Percentiles rank a stretch among this genome's conserved stretches.
Evolutionary conservation across 2,797 vertebrate species (phyloP).

Genomic region (Rallus crepitans): DNA sequence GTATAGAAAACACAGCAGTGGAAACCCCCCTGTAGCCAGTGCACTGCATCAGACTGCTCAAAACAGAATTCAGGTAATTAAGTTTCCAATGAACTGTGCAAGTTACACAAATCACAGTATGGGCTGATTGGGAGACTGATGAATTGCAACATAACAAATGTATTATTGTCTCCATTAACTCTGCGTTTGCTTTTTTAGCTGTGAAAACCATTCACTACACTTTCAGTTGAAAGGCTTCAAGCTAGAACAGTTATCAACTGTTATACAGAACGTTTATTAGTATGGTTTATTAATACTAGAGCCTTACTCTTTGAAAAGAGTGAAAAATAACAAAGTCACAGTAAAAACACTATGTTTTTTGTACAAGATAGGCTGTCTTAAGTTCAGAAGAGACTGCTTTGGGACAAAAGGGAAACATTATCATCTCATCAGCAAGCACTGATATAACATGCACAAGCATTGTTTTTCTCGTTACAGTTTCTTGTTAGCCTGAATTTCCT

Average conservation of each 20-base stretch:
- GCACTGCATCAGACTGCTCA: background rate
- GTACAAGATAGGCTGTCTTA: background rate
- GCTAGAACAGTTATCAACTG: background rate
- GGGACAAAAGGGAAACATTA: background rate
- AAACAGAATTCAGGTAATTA: background rate
- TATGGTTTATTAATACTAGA: background rate
- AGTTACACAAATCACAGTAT: background rate
- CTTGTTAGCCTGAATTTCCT: background rate
- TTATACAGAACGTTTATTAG: background rate
- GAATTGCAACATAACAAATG: background rate
- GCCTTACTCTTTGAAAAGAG: background rate
- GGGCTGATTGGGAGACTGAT: background rate
- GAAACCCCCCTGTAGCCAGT: background rate
- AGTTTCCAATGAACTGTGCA: background rate
- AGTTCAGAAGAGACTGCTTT: background rate
- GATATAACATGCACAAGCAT: background rate
- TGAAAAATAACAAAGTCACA: background rate
- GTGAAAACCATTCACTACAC: background rate
- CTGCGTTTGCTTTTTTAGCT: background rate
- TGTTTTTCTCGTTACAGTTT: background rate
- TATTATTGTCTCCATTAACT: background rate
- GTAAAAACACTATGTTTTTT: background rate
- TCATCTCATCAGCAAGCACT: background rate
- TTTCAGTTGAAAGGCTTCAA: slow-evolving; percentile 19
- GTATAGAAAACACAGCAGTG: background rate